Evolutionary conservation across 1,140 invertebrate species (phyloP).

Genomic region (Oscheius sp.): DNA sequence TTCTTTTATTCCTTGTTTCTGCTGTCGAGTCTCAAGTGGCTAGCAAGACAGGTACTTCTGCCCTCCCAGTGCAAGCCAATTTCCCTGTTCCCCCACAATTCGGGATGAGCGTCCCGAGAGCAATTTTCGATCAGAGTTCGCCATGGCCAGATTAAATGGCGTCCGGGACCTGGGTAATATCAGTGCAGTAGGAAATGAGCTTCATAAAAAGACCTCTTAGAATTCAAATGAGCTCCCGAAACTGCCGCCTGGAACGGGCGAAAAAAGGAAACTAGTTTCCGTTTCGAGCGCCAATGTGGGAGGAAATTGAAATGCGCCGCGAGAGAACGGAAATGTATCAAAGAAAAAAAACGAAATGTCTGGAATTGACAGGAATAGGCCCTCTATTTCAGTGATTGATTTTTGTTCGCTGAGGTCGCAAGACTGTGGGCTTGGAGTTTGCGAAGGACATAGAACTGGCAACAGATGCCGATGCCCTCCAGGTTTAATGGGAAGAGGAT

Average conservation of each 20-base stretch:
- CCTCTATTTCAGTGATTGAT: slow-evolving; percentile 43
- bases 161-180: background rate
- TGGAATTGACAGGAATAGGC: too few species aligned
- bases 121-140: background rate
- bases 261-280: background rate
- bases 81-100: background rate
- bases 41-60: slow-evolving; percentile 7
- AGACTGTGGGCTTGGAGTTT: slow-evolving; percentile 41
- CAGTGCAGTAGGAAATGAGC: slow-evolving; percentile 8
- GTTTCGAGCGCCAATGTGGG: background rate
- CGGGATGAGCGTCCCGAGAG: background rate
- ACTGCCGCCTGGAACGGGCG: background rate
- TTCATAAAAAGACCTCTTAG: slow-evolving; percentile 10
- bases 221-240: slow-evolving; percentile 7
- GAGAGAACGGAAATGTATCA: too few species aligned
- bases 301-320: background rate
- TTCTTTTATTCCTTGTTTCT: background rate
- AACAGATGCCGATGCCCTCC: slow-evolving; percentile 49
- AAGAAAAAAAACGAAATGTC: background rate
- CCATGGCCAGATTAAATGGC: background rate
- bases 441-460: slow-evolving; percentile 34
- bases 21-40: background rate
- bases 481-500: slow-evolving; percentile 50
- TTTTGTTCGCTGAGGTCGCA: slow-evolving; percentile 31
- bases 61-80: background rate